phyloP scores from a whole-genome alignment of 2,888 invertebrate genomes.

The Eupithecia tripunctaria region DNA sequence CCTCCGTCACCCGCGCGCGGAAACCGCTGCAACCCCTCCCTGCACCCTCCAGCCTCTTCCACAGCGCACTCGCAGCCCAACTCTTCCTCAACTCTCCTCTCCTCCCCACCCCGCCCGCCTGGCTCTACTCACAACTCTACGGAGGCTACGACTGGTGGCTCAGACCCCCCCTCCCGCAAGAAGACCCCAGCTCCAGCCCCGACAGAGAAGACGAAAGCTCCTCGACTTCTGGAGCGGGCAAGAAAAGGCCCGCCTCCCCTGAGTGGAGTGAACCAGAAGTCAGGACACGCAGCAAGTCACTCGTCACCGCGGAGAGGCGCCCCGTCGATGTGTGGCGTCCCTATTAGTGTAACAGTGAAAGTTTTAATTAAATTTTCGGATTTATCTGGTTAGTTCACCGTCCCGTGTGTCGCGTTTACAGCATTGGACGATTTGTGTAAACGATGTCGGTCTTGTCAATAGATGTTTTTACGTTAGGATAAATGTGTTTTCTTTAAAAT shows the following conservation, averaged over 20 bases:
- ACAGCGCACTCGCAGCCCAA: conserved; percentile 86
- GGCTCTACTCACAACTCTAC: conserved; percentile 91
- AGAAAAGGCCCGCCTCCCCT: conserved; percentile 83
- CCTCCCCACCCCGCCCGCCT: conserved; percentile 90
- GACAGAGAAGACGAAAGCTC: conserved; percentile 77
- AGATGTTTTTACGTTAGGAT: conserved; percentile 81
- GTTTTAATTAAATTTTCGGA: conserved; percentile 39
- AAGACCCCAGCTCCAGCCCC: conserved; percentile 75
- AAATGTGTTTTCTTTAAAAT: conserved; percentile 80
- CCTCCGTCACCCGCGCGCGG: conserved; percentile 76
- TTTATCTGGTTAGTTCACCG: conserved; percentile 59
- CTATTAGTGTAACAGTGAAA: conserved; percentile 76
- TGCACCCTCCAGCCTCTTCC: conserved; percentile 80
- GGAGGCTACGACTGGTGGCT: conserved; percentile 90
- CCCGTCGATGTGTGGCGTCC: conserved; percentile 92
- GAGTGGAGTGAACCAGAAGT: conserved; percentile 78
- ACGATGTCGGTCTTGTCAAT: conserved; percentile 69
- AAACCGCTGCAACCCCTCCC: conserved; percentile 78
- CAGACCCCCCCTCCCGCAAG: conserved; percentile 72
- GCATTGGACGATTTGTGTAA: conserved; percentile 54
- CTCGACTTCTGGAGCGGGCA: conserved; percentile 70
- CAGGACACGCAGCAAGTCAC: conserved; percentile 75
- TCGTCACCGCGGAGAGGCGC: conserved; percentile 75
- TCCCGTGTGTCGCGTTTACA: conserved; percentile 58
- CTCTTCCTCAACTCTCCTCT: conserved; percentile 90